A percentile compares a stretch with the other conserved stretches of the same genome.
Evolutionary conservation across 2,888 invertebrate genomes (phyloP).

Genomic region (Julus scandinavius): DNA sequence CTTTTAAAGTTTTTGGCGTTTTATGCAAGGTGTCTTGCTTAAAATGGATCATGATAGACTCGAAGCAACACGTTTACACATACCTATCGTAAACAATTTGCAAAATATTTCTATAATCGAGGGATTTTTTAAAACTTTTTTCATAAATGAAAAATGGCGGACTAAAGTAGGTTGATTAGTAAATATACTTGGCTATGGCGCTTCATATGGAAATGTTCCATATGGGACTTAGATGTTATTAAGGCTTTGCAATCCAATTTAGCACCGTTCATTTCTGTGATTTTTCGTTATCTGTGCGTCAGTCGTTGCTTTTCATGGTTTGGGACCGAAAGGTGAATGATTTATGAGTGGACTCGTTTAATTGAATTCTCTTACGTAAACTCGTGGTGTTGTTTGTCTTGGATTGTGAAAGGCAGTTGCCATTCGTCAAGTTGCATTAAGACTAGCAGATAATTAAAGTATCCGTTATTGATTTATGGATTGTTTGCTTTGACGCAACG

Average conservation of each 20-base stretch:
- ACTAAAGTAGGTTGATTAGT: neutral
- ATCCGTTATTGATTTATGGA: slow-evolving; percentile 51
- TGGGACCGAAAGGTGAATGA: slow-evolving; percentile 46
- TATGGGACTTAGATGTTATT: neutral
- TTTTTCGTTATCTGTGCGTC: slow-evolving; percentile 35
- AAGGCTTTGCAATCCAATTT: slow-evolving; percentile 4
- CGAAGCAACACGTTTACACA: too few species aligned
- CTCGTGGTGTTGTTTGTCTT: slow-evolving; percentile 52
- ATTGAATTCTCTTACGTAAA: slow-evolving; percentile 51
- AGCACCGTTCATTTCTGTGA: slow-evolving; percentile 15
- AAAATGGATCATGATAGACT: too few species aligned
- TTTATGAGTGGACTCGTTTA: slow-evolving; percentile 50
- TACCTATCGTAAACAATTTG: too few species aligned
- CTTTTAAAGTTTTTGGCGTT: too few species aligned
- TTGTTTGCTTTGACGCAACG: slow-evolving; percentile 38
- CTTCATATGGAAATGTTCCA: neutral
- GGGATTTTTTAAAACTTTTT: too few species aligned
- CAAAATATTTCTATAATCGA: too few species aligned
- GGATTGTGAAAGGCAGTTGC: slow-evolving; percentile 52
- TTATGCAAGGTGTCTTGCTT: too few species aligned
- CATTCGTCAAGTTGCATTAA: slow-evolving; percentile 51
- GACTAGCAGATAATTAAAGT: slow-evolving; percentile 44
- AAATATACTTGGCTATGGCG: neutral
- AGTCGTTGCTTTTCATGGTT: slow-evolving; percentile 25
- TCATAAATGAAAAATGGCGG: neutral